Evolutionary conservation across 2,888 invertebrate genomes (phyloP).

Genomic region (Macaria liturata): DNA sequence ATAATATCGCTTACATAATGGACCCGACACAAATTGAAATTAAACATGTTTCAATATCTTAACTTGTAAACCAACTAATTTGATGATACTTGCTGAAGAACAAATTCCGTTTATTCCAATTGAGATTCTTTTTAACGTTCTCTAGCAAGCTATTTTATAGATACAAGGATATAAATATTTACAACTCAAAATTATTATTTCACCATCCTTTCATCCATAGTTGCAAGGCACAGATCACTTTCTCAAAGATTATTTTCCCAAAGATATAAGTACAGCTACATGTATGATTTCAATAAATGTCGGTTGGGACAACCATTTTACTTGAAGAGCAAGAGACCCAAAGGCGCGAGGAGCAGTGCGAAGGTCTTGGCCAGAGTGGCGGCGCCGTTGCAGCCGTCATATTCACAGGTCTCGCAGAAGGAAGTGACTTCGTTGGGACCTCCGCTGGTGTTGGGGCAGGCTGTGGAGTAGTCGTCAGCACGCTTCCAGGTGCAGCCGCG

Average conservation of each 20-base stretch:
- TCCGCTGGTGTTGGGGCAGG: constrained; percentile 75
- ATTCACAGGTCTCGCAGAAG: constrained; percentile 87
- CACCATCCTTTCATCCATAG: no score
- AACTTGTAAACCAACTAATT: no score
- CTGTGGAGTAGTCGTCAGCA: constrained; percentile 75
- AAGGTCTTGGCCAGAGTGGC: constrained; percentile 69
- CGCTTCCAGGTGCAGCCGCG: constrained; percentile 85
- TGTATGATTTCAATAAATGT: constrained; percentile 15
- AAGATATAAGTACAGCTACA: no score
- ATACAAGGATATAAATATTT: no score
- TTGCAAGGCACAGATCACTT: no score
- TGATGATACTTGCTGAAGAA: no score
- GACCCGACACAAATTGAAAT: constrained; percentile 11
- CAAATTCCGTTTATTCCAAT: no score
- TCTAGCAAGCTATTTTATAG: no score
- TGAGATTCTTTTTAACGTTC: no score
- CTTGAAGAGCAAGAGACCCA: constrained; percentile 69
- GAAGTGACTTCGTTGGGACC: constrained; percentile 78
- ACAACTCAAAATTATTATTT: no score
- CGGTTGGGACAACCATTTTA: constrained; percentile 41
- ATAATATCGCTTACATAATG: constrained; percentile 10
- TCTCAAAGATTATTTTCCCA: no score
- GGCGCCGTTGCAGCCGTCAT: constrained; percentile 87
- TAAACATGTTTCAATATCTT: constrained; percentile 1
- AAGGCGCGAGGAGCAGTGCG: constrained; percentile 67